A percentile compares a stretch with the other conserved stretches of the same genome.
Evolutionary conservation across 2,888 invertebrate species (phyloP).

Genomic region (Tenthredo mesomela): DNA sequence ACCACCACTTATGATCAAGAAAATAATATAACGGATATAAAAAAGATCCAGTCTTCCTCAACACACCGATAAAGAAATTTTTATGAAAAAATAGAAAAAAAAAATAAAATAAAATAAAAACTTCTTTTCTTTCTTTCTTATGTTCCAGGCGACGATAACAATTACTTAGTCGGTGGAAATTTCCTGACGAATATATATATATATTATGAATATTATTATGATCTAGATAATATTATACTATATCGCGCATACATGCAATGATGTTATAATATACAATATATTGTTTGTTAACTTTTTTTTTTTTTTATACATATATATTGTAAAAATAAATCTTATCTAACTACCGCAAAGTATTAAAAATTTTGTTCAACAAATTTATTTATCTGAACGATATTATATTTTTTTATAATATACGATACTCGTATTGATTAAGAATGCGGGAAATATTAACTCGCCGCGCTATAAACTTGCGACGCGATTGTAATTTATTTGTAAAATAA

Average conservation of each 20-base stretch:
- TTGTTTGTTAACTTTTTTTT: neutral
- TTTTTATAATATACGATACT: neutral
- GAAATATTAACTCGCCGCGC: neutral
- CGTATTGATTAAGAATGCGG: neutral
- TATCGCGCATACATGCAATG: neutral
- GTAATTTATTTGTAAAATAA: neutral
- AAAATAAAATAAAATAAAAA: too few species aligned
- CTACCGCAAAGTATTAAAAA: neutral
- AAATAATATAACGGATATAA: slow-evolving; percentile 53
- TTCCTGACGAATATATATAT: slow-evolving; percentile 10
- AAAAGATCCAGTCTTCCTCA: slow-evolving; percentile 41
- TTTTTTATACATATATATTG: neutral
- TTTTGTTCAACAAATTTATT: neutral
- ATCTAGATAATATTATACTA: neutral
- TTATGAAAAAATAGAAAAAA: neutral
- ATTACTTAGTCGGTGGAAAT: slow-evolving; percentile 20
- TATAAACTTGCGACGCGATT: slow-evolving; percentile 32
- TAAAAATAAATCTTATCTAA: neutral
- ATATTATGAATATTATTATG: slow-evolving; percentile 1
- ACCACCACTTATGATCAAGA: neutral
- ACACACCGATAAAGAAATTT: slow-evolving; percentile 29
- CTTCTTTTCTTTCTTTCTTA: neutral
- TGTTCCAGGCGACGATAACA: slow-evolving; percentile 7
- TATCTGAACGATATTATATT: neutral
- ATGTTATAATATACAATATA: neutral